Evolutionary conservation across 1,140 invertebrate species (phyloP).

Genomic region (Aricia agestis): DNA sequence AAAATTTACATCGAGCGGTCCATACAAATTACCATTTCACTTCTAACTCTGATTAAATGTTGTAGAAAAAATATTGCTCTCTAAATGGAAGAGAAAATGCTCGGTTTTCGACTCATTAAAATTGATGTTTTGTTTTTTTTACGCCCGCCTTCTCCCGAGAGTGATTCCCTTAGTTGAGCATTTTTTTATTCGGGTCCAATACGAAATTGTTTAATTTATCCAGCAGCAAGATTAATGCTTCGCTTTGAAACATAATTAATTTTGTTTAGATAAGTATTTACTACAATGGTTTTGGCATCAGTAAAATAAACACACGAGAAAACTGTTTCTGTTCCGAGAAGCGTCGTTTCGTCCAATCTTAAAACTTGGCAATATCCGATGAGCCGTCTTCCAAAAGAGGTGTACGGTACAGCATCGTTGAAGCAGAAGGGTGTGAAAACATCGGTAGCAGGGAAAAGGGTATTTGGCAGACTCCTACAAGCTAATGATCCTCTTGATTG

Average conservation of each 20-base stretch:
- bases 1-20: conserved; percentile 75
- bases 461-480: conserved; percentile 71
- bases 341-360: not conserved
- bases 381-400: conserved; percentile 58
- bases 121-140: conserved; percentile 69
- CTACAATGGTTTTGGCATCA: conserved; percentile 10
- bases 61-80: conserved; percentile 75
- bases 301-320: not conserved
- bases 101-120: conserved; percentile 73
- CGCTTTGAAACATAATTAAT: conserved; percentile 17
- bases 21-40: conserved; percentile 76
- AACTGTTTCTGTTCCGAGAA: conserved; percentile 22
- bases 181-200: conserved; percentile 41
- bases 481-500: conserved; percentile 74
- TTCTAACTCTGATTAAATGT: conserved; percentile 75
- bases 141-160: conserved; percentile 32
- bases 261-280: not conserved
- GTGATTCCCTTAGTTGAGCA: conserved; percentile 50
- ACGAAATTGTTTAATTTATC: conserved; percentile 44
- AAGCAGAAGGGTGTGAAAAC: conserved; percentile 59
- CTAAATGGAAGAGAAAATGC: conserved; percentile 72
- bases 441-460: conserved; percentile 53
- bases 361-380: conserved; percentile 52
- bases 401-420: conserved; percentile 60
- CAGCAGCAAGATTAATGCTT: conserved; percentile 31